These are phyloP conservation scores for Ptiloglossa arizonensis DNA, from an alignment of 1,140 invertebrate genomes.

Conservation along the genomic window DNA sequence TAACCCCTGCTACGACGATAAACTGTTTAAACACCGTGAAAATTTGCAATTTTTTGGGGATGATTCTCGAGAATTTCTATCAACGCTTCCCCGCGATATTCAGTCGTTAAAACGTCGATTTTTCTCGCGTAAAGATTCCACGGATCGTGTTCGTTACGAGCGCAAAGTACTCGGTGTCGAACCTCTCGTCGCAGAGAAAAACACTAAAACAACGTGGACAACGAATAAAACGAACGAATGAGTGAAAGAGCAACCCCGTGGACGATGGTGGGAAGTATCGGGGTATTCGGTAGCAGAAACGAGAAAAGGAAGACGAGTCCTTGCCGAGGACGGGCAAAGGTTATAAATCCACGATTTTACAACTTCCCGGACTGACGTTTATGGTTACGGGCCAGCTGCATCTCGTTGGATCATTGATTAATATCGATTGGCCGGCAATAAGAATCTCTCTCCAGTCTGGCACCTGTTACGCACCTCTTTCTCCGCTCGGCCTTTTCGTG, in stretches of 20 bases:
- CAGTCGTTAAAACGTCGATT: too few relatives aligned
- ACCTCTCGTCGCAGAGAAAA: too few relatives aligned
- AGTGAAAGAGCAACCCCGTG: constrained; percentile 1
- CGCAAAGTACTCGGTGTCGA: too few relatives aligned
- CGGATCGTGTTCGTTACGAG: too few relatives aligned
- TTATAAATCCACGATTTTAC: constrained; percentile 62
- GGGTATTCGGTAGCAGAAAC: constrained; percentile 30
- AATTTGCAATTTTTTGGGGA: too few relatives aligned
- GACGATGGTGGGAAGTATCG: not conserved
- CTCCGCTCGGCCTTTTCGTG: constrained; percentile 1
- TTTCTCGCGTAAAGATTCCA: too few relatives aligned
- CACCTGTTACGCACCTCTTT: constrained; percentile 59
- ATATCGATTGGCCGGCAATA: constrained; percentile 59
- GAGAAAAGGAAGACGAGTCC: constrained; percentile 10
- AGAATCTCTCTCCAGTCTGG: constrained; percentile 51
- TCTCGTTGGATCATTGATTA: constrained; percentile 63
- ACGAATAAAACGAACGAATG: not conserved
- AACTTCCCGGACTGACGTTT: constrained; percentile 58
- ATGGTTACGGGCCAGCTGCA: constrained; percentile 51
- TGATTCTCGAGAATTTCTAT: too few relatives aligned
- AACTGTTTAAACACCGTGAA: too few relatives aligned
- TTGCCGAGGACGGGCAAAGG: constrained; percentile 33
- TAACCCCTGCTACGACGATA: too few relatives aligned
- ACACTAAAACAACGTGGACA: not conserved
- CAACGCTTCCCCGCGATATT: too few relatives aligned